Conservation (phyloP, 2,888 invertebrate species). For the Chalcis sispes region DNA sequence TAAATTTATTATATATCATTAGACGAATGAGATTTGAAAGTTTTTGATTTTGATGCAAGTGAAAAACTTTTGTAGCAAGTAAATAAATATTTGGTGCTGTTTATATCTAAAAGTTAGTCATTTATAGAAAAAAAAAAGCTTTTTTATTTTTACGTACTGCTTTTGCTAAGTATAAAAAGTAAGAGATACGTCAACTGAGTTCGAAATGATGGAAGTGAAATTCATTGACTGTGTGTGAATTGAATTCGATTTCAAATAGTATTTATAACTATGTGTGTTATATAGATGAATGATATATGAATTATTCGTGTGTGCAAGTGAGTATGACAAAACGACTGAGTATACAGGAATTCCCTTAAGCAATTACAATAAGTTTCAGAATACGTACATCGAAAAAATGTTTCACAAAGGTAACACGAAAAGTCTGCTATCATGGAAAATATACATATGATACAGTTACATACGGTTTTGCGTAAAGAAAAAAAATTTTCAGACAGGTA, state of each 20-base stretch:
- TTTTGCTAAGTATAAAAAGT: constrained; percentile 41
- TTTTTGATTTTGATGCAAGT: constrained; percentile 24
- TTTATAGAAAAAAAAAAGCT: constrained; percentile 35
- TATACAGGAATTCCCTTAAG: constrained; percentile 50
- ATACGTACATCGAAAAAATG: constrained; percentile 51
- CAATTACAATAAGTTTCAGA: constrained; percentile 53
- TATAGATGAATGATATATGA: constrained; percentile 27
- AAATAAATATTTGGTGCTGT: constrained; percentile 50
- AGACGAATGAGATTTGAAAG: constrained; percentile 36
- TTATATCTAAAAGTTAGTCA: constrained; percentile 44
- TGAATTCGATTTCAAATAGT: constrained; percentile 44
- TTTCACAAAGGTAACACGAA: constrained; percentile 33
- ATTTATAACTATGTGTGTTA: constrained; percentile 46
- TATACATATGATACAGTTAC: constrained; percentile 24
- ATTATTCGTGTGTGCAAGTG: constrained; percentile 4
- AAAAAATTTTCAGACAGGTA: constrained; percentile 7
- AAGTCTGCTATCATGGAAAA: constrained; percentile 41
- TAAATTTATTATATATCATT: constrained; percentile 40
- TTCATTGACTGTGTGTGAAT: constrained; percentile 27
- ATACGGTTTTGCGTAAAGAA: constrained; percentile 41
- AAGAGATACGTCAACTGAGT: constrained; percentile 35
- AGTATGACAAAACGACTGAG: constrained; percentile 44
- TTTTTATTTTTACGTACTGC: constrained; percentile 50
- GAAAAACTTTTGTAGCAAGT: constrained; percentile 22
- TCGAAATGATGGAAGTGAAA: constrained; percentile 28